Base-by-base conservation (phyloP, 1,140 invertebrate species). In the Drosophila nebulosa region DNA sequence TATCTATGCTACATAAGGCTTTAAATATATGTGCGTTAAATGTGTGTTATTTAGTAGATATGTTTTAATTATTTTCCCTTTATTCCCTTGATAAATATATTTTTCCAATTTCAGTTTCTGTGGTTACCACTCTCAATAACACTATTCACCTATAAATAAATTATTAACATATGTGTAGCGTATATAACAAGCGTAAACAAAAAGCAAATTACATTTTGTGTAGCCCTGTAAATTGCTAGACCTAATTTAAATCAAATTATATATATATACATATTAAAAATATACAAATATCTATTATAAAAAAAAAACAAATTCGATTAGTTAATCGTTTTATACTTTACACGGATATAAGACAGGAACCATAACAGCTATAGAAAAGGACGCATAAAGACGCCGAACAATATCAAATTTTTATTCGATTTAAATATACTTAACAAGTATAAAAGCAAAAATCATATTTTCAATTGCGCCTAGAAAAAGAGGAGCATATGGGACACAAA, bases 171-270 rank as follows among this genome's bases (percentile, higher is more conserved):
- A 53, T 78, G 74, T 85, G 74, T 85, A 85, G 69, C 67, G 63
- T 85, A 72, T 78, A 78, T 75, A 67, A 59, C 59, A 27, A 78
- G 66, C 71, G 74, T 71, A 62, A 16, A 35, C 58, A 52, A 26
- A 52, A 55, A 30, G 39, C 39, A 14, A 55, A 76, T 64, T 56
- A 39, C 67, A 74, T 67, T 74, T 60, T 62, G 63, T 74, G 68
- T 73, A 71, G 77, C 81, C 16, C 64, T 86, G 81, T 85, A 85
- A 69, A 85, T 85, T 86, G 81, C 81, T 86, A 86, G 81, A 67
- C 58, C 60, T 78, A 85, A 81, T 81, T 78, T 86, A 86, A 86
- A 88, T 81, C 83, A 88, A 88, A 88, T 78, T 86, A 69, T 88
- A 69, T 59, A 75, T 63, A 74, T 46, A 62, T 67, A 72, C 68